Conservation (phyloP, 2,797 vertebrate genomes). For the Limnodromus scolopaceus region DNA sequence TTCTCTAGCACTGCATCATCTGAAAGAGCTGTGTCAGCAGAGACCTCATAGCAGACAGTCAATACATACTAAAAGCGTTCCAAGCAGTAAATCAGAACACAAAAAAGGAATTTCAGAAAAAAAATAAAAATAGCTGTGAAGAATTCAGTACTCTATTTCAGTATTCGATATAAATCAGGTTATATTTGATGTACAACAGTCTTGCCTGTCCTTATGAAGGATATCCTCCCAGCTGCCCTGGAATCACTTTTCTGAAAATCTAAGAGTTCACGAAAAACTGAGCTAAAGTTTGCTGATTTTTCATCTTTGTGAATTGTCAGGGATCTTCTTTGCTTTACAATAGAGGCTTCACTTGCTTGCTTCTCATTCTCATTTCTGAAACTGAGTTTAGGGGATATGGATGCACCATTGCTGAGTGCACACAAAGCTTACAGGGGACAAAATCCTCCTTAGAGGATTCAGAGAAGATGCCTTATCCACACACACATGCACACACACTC, state of each 20-base stretch:
- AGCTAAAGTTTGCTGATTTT: slow-evolving; percentile 4
- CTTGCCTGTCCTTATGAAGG: background rate
- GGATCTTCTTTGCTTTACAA: background rate
- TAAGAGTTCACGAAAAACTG: background rate
- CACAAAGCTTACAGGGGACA: background rate
- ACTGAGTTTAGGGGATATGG: background rate
- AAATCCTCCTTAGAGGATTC: background rate
- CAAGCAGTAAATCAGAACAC: slow-evolving; percentile 82
- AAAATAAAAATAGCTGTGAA: slow-evolving; percentile 39
- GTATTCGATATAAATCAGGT: background rate
- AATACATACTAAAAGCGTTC: slow-evolving; percentile 87
- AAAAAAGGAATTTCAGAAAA: slow-evolving; percentile 48
- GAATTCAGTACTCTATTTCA: background rate
- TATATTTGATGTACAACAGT: background rate
- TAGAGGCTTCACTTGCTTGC: background rate
- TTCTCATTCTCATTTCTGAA: background rate
- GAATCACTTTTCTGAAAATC: background rate
- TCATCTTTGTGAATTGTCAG: background rate
- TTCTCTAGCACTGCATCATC: slow-evolving; percentile 83
- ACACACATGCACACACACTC: background rate
- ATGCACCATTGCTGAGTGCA: background rate
- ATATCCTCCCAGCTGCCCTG: background rate
- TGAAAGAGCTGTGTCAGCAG: slow-evolving; percentile 87
- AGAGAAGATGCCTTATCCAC: background rate
- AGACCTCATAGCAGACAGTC: slow-evolving; percentile 84